Percentiles rank a stretch among this genome's conserved stretches.
Conservation (phyloP, 1,140 invertebrate species). For the Mya arenaria region DNA sequence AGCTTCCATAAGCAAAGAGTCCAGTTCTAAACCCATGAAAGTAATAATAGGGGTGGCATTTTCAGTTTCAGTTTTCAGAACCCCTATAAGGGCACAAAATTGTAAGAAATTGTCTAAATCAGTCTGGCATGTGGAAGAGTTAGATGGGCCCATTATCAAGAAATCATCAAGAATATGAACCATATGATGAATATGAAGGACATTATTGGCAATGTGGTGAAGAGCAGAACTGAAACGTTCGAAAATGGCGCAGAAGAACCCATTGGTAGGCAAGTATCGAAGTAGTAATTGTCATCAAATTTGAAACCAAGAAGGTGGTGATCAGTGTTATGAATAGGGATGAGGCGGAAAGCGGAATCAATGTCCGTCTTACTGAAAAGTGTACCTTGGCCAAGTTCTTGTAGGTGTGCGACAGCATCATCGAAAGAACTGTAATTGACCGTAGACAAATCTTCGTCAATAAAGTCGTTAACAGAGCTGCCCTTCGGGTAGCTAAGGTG, state of each 20-base stretch:
- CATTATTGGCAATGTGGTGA: background rate
- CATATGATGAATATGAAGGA: constrained; percentile 14
- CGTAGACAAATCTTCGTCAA: constrained; percentile 5
- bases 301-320: constrained; percentile 15
- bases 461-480: constrained; percentile 33
- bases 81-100: constrained; percentile 10
- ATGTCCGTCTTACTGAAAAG: constrained; percentile 16
- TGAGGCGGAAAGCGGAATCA: constrained; percentile 24
- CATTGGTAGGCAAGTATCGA: constrained; percentile 35
- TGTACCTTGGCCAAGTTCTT: background rate
- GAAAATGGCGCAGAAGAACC: constrained; percentile 35
- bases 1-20: constrained; percentile 17
- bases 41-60: constrained; percentile 13
- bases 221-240: constrained; percentile 30
- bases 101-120: constrained; percentile 27
- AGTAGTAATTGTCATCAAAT: constrained; percentile 9
- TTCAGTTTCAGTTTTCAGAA: constrained; percentile 28
- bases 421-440: constrained; percentile 25
- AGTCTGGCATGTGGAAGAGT: background rate
- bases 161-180: constrained; percentile 50
- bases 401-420: background rate
- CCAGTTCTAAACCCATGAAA: constrained; percentile 40
- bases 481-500: constrained; percentile 21
- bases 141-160: constrained; percentile 16
- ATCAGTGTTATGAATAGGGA: constrained; percentile 42